A percentile compares a stretch with the other conserved stretches of the same genome.
Conservation (phyloP, 2,113 vertebrate species). For the Erythrolamprus reginae region DNA sequence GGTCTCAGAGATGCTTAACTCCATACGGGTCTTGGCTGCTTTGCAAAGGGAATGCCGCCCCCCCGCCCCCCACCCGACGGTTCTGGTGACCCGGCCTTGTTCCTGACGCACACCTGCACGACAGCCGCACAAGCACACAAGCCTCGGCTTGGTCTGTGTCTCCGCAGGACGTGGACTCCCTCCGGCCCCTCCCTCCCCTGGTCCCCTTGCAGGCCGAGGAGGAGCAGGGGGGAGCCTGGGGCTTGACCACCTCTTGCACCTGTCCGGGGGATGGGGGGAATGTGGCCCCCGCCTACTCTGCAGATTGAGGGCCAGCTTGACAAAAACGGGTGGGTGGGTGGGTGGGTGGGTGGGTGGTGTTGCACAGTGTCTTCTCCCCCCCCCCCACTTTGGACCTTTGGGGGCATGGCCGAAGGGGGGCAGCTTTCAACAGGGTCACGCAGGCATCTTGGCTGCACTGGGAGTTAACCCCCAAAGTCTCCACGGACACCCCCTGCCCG, state of each 20-base stretch:
- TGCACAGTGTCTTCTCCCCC: background rate
- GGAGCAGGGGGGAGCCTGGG: background rate
- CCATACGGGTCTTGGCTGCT: background rate
- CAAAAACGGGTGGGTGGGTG: too few relatives aligned
- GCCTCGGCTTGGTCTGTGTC: slow-evolving; percentile 20
- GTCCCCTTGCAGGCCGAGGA: background rate
- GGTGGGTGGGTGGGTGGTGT: too few relatives aligned
- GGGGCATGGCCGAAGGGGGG: background rate
- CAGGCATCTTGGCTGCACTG: background rate
- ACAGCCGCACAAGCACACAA: background rate
- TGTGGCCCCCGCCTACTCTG: background rate
- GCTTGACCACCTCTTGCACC: background rate
- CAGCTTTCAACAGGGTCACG: background rate
- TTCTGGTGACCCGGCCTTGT: background rate
- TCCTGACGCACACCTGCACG: background rate
- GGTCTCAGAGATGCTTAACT: slow-evolving; percentile 20
- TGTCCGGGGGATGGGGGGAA: background rate
- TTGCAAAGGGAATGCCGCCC: slow-evolving; percentile 8
- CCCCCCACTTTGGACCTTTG: background rate
- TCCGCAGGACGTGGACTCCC: slow-evolving; percentile 19
- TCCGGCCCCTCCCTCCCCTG: background rate
- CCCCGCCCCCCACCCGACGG: rapidly evolving
- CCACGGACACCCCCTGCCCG: background rate
- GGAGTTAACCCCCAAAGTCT: background rate
- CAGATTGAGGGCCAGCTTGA: background rate